Evolutionary conservation across 1,140 invertebrate genomes (phyloP).

Genomic region (Drosophila persimilis): DNA sequence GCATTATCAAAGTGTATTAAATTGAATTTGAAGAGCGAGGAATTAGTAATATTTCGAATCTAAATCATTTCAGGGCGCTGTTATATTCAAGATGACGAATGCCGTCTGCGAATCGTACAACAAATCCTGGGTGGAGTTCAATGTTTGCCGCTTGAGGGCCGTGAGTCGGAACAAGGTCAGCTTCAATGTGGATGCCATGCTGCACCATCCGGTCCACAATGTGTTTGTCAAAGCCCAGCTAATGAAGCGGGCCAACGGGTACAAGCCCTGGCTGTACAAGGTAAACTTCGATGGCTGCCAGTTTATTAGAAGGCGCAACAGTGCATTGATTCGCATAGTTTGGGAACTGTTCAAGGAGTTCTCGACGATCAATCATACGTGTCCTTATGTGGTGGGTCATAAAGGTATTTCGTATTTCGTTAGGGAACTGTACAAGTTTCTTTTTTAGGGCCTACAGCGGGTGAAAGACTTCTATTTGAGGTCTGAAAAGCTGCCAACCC

Average conservation of each 20-base stretch:
- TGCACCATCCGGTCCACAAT: conserved; percentile 42
- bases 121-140: conserved; percentile 51
- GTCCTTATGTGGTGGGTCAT: conserved; percentile 45
- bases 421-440: background rate
- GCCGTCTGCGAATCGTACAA: conserved; percentile 55
- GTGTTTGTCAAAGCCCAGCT: conserved; percentile 33
- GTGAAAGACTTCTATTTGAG: conserved; percentile 52
- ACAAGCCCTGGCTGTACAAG: conserved; percentile 60
- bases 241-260: conserved; percentile 53
- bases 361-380: conserved; percentile 53
- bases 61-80: conserved; percentile 23
- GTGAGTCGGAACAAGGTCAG: conserved; percentile 41
- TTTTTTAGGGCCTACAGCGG: conserved; percentile 34
- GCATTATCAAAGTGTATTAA: conserved; percentile 14
- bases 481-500: conserved; percentile 34
- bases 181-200: conserved; percentile 39
- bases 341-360: conserved; percentile 51
- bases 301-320: conserved; percentile 41
- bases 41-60: background rate
- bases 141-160: conserved; percentile 42
- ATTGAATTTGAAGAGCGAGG: background rate
- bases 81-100: conserved; percentile 53
- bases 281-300: conserved; percentile 42
- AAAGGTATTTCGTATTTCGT: background rate
- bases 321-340: conserved; percentile 38